Evolutionary conservation across 2,113 vertebrate species (phyloP).

Genomic region (Takifugu bimaculatus): DNA sequence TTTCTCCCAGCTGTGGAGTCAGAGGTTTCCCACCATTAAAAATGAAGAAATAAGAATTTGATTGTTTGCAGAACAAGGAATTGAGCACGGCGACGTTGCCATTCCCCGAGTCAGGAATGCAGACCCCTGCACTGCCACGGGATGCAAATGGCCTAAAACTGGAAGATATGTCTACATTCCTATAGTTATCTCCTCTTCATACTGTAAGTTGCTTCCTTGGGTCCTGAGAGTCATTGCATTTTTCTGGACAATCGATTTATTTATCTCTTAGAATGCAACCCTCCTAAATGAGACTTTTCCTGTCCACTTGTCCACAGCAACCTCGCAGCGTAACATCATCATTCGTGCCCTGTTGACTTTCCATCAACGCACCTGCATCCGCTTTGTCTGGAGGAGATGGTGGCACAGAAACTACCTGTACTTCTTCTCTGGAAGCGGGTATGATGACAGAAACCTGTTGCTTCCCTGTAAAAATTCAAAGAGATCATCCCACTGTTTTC

Average conservation of each 20-base stretch:
- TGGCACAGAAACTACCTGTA: background rate
- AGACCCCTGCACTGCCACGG: conserved; percentile 41
- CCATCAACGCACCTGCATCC: conserved; percentile 39
- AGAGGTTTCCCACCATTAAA: too few species aligned
- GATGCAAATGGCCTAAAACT: conserved; percentile 46
- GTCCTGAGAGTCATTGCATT: too few species aligned
- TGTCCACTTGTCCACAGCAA: too few species aligned
- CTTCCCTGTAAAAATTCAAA: too few species aligned
- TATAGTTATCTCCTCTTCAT: background rate
- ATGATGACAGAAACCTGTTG: background rate
- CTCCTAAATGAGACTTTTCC: too few species aligned
- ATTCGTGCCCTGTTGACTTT: conserved; percentile 19
- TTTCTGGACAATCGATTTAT: too few species aligned
- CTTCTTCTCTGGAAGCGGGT: conserved; percentile 44
- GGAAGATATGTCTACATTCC: conserved; percentile 18
- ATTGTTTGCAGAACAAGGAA: background rate
- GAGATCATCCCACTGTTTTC: too few species aligned
- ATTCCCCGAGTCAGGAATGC: conserved; percentile 27
- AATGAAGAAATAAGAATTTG: background rate
- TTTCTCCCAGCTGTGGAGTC: background rate
- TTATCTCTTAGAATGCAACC: too few species aligned
- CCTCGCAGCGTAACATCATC: conserved; percentile 8
- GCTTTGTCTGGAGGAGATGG: background rate
- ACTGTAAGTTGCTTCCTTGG: conserved; percentile 25
- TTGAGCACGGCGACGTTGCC: conserved; percentile 39